A percentile compares a stretch with the other conserved stretches of the same genome.
phyloP scores from a whole-genome alignment of 2,888 invertebrate genomes.

The Nomada ferruginata region DNA sequence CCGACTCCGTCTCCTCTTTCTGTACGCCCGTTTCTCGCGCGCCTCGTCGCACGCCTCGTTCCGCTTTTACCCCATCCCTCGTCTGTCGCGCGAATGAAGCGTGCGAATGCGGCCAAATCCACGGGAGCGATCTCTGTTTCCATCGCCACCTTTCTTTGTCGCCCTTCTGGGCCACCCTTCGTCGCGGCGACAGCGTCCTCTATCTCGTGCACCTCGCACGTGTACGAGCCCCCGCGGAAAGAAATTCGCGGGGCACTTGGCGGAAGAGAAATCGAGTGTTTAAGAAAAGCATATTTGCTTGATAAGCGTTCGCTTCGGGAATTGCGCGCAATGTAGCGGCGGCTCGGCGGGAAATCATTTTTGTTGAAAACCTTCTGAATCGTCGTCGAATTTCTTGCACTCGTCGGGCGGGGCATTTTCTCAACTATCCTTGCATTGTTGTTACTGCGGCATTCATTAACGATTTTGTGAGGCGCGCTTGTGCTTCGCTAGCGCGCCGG shows the following conservation, averaged over 20 bases:
- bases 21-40: slow-evolving; percentile 18
- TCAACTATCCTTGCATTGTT: neutral
- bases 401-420: neutral
- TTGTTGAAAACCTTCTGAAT: too few relatives aligned
- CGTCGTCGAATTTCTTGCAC: too few relatives aligned
- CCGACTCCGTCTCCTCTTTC: slow-evolving; percentile 51
- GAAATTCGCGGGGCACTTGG: too few relatives aligned
- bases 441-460: too few relatives aligned
- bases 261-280: too few relatives aligned
- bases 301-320: too few relatives aligned
- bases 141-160: slow-evolving; percentile 9
- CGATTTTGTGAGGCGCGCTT: too few relatives aligned
- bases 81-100: slow-evolving; percentile 60
- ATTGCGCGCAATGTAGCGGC: too few relatives aligned
- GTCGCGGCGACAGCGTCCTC: neutral
- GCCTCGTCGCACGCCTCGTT: slow-evolving; percentile 35
- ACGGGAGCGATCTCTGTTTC: slow-evolving; percentile 24
- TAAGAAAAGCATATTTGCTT: too few relatives aligned
- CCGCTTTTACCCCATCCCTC: slow-evolving; percentile 30
- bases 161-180: slow-evolving; percentile 14
- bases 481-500: neutral
- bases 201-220: slow-evolving; percentile 17
- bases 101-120: slow-evolving; percentile 43
- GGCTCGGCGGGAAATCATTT: too few relatives aligned
- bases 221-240: too few relatives aligned